Evolutionary conservation across 2,113 vertebrate species (phyloP), one percentile per base, ranked within the genome.

Genomic region (Megaptera novaeangliae): DNA sequence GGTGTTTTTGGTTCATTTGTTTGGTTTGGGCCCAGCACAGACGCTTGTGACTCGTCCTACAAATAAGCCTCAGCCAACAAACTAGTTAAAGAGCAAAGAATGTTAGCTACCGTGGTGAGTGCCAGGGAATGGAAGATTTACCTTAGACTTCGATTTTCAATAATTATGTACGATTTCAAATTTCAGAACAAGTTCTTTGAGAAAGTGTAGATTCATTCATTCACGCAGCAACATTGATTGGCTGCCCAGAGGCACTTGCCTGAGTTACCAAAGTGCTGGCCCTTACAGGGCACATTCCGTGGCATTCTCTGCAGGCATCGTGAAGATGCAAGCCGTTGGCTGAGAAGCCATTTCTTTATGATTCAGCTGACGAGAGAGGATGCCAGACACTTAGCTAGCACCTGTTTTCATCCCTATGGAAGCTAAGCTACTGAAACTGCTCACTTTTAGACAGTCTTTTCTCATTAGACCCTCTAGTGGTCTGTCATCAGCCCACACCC

Each of bases 1-100:
- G 92, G 46, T 93, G 39, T 49, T 89, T 86, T 11, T 52, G 5
- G 77, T 39, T 95, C 77, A 2, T 55, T 57, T 71, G 75, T 74
- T 97, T 93, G 92, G 39, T 74, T 78, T 68, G 39, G 36, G 66
- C 29, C 49, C 75, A 44, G n/a, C 8, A 6, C 25, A 36, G n/a
- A 17, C 11, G 6, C 75, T 39, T 44, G 46, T n/a, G 31, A 36
- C 74, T 17, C 11, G 5, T 61, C 13, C 61, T 55, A 2, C 29
- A 93, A 29, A 44, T 59, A 66, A 34, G 14, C 44, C 57, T 89
- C 25, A 27, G 15, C 86, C 6, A 89, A 36, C n/a, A 90, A 34
- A 55, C 44, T 57, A 20, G 34, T 75, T n/a, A 29, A 71, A 92
- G 29, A 61, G 68, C 83, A 34, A 49, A 66, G 39, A 34, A 7